phyloP scores from a whole-genome alignment of 2,797 vertebrate genomes.

The Xiphophorus birchmanni region DNA sequence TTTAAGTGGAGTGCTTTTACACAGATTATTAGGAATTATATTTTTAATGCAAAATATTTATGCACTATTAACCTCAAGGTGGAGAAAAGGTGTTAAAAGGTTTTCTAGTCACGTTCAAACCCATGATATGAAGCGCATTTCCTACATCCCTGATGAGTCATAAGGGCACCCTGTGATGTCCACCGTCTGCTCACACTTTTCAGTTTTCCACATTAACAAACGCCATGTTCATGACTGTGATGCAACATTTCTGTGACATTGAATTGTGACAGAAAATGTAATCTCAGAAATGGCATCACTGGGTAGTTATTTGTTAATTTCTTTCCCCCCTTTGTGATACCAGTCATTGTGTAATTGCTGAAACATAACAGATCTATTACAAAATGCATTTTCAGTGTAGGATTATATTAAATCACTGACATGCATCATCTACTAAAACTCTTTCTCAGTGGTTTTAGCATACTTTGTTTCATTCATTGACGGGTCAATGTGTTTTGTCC shows the following conservation, averaged over 20 bases:
- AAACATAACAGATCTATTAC: not conserved
- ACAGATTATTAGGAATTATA: not conserved
- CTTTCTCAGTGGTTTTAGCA: not conserved
- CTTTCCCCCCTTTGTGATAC: not conserved
- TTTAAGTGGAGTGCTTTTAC: not conserved
- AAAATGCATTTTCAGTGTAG: not conserved
- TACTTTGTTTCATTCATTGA: not conserved
- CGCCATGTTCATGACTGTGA: slow-evolving; percentile 13
- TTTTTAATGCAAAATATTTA: not conserved
- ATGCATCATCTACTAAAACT: not conserved
- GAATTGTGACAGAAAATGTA: not conserved
- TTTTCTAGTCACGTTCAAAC: slow-evolving; percentile 32
- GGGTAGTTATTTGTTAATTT: not conserved
- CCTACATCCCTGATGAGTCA: slow-evolving; percentile 55
- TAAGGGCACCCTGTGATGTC: slow-evolving; percentile 54
- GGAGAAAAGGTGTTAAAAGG: not conserved
- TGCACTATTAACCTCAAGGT: not conserved
- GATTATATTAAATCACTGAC: not conserved
- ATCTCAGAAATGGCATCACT: not conserved
- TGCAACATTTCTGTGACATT: not conserved
- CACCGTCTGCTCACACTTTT: slow-evolving; percentile 63
- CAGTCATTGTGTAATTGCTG: slow-evolving; percentile 1
- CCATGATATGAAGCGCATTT: slow-evolving; percentile 34
- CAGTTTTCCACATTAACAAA: slow-evolving; percentile 38
- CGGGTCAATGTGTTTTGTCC: not conserved